These are phyloP conservation scores for Anarhynchus alexandrinus DNA, from an alignment of 2,113 vertebrate species.

Conservation along the genomic window DNA sequence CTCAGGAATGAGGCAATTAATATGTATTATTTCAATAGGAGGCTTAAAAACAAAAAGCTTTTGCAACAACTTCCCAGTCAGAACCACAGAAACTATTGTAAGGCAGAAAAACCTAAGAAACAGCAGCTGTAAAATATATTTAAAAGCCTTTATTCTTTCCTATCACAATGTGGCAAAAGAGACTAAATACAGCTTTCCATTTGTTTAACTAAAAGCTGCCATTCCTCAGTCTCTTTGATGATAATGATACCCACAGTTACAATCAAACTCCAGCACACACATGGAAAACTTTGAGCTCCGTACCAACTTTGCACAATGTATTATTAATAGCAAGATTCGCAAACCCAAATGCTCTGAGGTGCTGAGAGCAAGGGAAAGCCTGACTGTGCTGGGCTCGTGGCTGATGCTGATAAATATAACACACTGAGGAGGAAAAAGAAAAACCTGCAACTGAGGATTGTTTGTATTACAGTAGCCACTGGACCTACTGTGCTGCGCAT, in stretches of 20 bases:
- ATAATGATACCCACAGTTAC: slow-evolving; percentile 64
- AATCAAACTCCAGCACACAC: slow-evolving; percentile 40
- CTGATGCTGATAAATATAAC: neutral
- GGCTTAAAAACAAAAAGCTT: slow-evolving; percentile 63
- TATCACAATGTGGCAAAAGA: slow-evolving; percentile 72
- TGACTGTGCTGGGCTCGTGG: neutral
- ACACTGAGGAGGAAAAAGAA: neutral
- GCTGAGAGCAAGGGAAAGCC: slow-evolving; percentile 37
- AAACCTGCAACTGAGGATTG: neutral
- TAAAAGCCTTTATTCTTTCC: slow-evolving; percentile 70
- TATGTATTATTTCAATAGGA: slow-evolving; percentile 54
- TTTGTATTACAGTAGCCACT: neutral
- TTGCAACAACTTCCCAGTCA: slow-evolving; percentile 47
- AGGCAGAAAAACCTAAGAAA: slow-evolving; percentile 66
- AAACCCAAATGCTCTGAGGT: slow-evolving; percentile 1
- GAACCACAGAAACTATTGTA: slow-evolving; percentile 51
- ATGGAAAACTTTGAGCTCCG: slow-evolving; percentile 38
- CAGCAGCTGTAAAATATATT: slow-evolving; percentile 67
- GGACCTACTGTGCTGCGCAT: neutral
- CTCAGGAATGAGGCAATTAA: slow-evolving; percentile 41
- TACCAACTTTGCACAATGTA: slow-evolving; percentile 35
- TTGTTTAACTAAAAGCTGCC: slow-evolving; percentile 77
- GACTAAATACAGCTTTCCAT: slow-evolving; percentile 72
- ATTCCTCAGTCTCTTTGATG: slow-evolving; percentile 63
- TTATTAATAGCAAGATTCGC: slow-evolving; percentile 53